Conservation (phyloP, 2,113 vertebrate species). For the Pelvicachromis taeniatus region DNA sequence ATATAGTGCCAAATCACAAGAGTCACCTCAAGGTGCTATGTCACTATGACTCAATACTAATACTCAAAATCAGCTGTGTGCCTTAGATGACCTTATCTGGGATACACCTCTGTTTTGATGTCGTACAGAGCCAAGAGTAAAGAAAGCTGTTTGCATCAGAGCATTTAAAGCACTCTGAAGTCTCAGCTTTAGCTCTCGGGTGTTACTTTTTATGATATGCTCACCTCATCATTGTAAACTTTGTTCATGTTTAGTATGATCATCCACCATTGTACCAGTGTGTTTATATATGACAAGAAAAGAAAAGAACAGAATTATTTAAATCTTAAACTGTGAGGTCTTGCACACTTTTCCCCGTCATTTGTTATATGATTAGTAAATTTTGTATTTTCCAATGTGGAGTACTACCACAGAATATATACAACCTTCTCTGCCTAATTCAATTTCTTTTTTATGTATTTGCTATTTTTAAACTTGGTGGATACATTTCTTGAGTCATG, state of each 20-base stretch:
- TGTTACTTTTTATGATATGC: not conserved
- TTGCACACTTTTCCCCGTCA: not conserved
- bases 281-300: not conserved
- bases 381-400: not conserved
- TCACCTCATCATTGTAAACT: not conserved
- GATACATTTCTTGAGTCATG: conserved; percentile 35
- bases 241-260: not conserved
- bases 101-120: not conserved
- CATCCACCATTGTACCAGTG: not conserved
- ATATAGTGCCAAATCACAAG: not conserved
- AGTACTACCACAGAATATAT: not conserved
- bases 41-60: not conserved
- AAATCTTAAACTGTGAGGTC: not conserved
- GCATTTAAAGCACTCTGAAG: not conserved
- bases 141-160: not conserved
- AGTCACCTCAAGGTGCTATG: not conserved
- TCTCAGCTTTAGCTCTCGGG: not conserved
- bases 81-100: not conserved
- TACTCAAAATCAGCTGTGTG: not conserved
- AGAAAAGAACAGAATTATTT: not conserved
- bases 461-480: conserved; percentile 35
- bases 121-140: not conserved
- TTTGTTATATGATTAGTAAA: not conserved
- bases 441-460: conserved; percentile 9
- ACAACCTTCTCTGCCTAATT: not conserved